A percentile compares a stretch with the other conserved stretches of the same genome.
These are phyloP conservation scores for Platycheirus rosarum DNA, from an alignment of 2,888 invertebrate genomes.

Conservation along the genomic window DNA sequence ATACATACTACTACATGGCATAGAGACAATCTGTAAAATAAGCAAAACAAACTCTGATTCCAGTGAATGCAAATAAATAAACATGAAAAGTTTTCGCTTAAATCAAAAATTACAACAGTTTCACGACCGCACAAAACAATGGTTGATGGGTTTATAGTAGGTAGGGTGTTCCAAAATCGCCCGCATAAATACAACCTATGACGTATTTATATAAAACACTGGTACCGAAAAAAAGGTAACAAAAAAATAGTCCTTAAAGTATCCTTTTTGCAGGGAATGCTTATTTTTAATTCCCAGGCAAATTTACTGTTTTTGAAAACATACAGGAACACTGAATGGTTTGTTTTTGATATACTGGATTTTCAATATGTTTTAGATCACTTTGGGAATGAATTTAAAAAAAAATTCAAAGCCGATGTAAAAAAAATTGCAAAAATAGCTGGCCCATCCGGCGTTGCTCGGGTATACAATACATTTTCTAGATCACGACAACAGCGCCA, in stretches of 20 bases:
- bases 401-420: too few species aligned
- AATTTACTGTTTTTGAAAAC: neutral
- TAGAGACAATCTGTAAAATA: constrained; percentile 34
- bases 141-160: constrained; percentile 3
- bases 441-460: too few species aligned
- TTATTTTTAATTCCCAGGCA: constrained; percentile 46
- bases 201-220: constrained; percentile 13
- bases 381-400: too few species aligned
- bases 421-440: too few species aligned
- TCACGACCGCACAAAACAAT: neutral
- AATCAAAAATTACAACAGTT: constrained; percentile 66
- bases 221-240: neutral
- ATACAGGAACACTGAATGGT: neutral
- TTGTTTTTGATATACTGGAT: too few species aligned
- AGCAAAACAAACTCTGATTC: constrained; percentile 35
- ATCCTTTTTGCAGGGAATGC: neutral
- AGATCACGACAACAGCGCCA: too few species aligned
- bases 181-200: neutral
- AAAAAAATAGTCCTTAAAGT: neutral
- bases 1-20: neutral
- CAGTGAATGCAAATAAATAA: constrained; percentile 71
- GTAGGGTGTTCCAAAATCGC: neutral
- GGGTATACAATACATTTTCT: too few species aligned
- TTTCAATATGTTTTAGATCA: too few species aligned
- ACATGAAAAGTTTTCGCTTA: constrained; percentile 71